A percentile compares a stretch with the other conserved stretches of the same genome.
phyloP scores from a whole-genome alignment of 2,888 invertebrate genomes.

The Melangyna quadrimaculata region DNA sequence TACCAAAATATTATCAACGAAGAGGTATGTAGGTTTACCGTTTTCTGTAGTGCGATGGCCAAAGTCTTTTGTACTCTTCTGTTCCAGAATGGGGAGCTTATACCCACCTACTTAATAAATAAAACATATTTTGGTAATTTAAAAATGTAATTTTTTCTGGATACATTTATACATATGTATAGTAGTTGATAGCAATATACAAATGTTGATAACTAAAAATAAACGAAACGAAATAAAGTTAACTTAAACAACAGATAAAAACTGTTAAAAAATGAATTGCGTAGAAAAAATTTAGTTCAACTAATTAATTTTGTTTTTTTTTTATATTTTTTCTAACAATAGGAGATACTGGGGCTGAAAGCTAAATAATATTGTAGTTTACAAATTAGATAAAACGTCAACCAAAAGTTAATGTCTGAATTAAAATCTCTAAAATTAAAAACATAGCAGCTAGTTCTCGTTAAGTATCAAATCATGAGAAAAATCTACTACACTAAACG shows the following conservation, averaged over 20 bases:
- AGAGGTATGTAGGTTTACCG: neutral
- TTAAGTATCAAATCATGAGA: too few relatives aligned
- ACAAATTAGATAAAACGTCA: too few relatives aligned
- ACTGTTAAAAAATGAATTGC: constrained; percentile 48
- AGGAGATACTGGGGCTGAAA: neutral
- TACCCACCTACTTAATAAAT: constrained; percentile 32
- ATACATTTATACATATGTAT: too few relatives aligned
- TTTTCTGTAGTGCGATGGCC: neutral
- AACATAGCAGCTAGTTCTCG: too few relatives aligned
- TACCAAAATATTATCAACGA: neutral
- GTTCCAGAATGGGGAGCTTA: neutral
- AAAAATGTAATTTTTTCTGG: neutral
- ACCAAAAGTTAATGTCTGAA: too few relatives aligned
- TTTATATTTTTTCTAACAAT: constrained; percentile 13
- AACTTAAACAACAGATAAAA: constrained; percentile 2
- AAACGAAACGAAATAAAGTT: neutral
- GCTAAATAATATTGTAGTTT: neutral
- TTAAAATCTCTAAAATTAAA: too few relatives aligned
- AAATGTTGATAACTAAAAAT: neutral
- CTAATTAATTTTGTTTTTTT: neutral
- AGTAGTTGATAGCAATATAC: neutral
- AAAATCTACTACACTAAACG: too few relatives aligned
- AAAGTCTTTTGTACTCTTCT: constrained; percentile 14
- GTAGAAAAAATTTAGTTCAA: constrained; percentile 44
- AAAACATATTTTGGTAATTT: constrained; percentile 40